phyloP scores from a whole-genome alignment of 1,140 invertebrate species.

The Cydia pomonella region DNA sequence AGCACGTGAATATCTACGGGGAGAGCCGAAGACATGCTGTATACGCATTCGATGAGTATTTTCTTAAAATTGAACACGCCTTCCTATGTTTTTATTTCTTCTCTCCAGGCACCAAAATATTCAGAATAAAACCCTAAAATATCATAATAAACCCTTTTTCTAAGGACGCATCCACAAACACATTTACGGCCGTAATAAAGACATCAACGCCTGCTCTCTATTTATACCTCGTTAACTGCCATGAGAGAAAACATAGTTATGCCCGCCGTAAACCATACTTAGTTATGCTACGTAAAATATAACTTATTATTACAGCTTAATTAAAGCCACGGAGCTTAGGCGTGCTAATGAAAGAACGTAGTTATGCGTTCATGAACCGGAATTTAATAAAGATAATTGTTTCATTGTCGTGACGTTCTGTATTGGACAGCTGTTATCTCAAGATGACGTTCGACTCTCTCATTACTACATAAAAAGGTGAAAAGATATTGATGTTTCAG shows the following conservation, averaged over 20 bases:
- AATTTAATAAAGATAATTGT: slow-evolving; percentile 4
- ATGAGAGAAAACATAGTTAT: slow-evolving; percentile 25
- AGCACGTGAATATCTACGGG: too few relatives aligned
- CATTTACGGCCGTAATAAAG: slow-evolving; percentile 42
- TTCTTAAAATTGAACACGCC: neutral
- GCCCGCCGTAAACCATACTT: slow-evolving; percentile 5
- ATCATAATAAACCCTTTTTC: slow-evolving; percentile 18
- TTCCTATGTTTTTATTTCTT: neutral
- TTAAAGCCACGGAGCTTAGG: slow-evolving; percentile 3
- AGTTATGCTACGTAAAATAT: slow-evolving; percentile 6
- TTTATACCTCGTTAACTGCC: slow-evolving; percentile 27
- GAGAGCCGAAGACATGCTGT: too few relatives aligned
- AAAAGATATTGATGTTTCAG: neutral
- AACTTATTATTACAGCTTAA: slow-evolving; percentile 16
- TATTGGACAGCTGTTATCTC: neutral
- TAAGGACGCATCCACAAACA: slow-evolving; percentile 42
- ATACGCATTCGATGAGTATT: too few relatives aligned
- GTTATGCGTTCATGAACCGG: neutral
- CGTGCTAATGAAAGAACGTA: neutral
- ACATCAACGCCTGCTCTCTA: slow-evolving; percentile 43
- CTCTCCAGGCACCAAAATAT: neutral
- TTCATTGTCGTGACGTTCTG: neutral
- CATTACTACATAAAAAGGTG: neutral
- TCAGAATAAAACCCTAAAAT: neutral
- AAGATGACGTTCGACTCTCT: neutral